Evolutionary conservation across 2,888 invertebrate genomes (phyloP), one percentile per base, ranked within the genome.

Genomic region (Sinohyriopsis cumingii): DNA sequence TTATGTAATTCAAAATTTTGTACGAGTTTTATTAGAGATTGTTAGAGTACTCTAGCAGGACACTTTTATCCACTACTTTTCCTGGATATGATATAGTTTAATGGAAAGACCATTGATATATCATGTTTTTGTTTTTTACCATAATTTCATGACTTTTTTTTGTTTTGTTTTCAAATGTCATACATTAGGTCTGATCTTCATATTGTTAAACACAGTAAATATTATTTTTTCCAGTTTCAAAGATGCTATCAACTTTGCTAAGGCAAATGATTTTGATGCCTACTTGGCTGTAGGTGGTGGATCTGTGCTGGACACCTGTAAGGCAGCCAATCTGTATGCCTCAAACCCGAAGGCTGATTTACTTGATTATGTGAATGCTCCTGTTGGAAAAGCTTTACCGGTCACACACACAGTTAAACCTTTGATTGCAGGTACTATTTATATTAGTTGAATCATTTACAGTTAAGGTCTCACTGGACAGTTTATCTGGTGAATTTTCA

Each of bases 291-390:
- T 97, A 12, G 97, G 89, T 0, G 97, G 97, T 2, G 97, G 97
- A 0, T 96, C 96, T 0, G 94, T 94, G 0, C 96, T 97, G 89
- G 97, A 97, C 88, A 97, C 97, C 0, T 95, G 95, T 83, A 97
- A 97, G 90, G 96, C 94, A 1, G 96, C 96, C 0, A 97, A 97
- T 90, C 91, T 97, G 20, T 96, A 94, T 87, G 92, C 93, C 56
- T 93, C 93, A 73, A 94, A 97, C 89, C 94, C 93, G 0, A 92
- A 93, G 0, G 95, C 96, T 0, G 95, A 96, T 18, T 94, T 96
- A 77, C 89, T 96, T 76, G 96, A 97, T 89, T 96, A 95, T 89
- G 96, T 96, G 0, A 96, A 95, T 87, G 93, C 94, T 2, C 96
- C 96, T 0, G 93, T 96, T 73, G 96, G 96, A 3, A 94, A 93